phyloP scores from a whole-genome alignment of 1,140 invertebrate species.

The Bombus waltoni region DNA sequence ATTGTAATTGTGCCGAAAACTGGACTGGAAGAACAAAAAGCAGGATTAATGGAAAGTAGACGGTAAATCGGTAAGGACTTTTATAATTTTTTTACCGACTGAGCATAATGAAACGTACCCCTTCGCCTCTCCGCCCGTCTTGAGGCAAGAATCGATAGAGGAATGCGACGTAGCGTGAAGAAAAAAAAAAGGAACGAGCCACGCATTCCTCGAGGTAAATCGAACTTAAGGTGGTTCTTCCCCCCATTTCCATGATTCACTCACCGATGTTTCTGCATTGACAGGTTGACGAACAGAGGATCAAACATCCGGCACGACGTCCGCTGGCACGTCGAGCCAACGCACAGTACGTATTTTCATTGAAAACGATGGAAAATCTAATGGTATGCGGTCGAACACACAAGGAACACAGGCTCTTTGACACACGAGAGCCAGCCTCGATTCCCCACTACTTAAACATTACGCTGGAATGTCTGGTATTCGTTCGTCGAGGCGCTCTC shows the following conservation, averaged over 20 bases:
- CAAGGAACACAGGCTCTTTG: slow-evolving; percentile 75
- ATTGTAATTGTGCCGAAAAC: background rate
- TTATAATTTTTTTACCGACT: slow-evolving; percentile 8
- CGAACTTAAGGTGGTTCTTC: slow-evolving; percentile 42
- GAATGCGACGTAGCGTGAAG: slow-evolving; percentile 79
- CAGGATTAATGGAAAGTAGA: background rate
- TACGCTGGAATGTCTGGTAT: slow-evolving; percentile 80
- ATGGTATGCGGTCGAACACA: slow-evolving; percentile 78
- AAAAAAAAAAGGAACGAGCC: slow-evolving; percentile 48
- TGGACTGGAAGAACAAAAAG: background rate
- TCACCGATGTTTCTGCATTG: slow-evolving; percentile 46
- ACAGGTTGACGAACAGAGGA: slow-evolving; percentile 41
- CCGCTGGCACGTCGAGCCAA: slow-evolving; percentile 37
- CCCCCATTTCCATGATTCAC: slow-evolving; percentile 26
- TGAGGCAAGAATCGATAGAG: slow-evolving; percentile 79
- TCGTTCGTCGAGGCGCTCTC: slow-evolving; percentile 64
- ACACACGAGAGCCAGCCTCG: slow-evolving; percentile 76
- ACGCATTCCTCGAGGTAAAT: slow-evolving; percentile 66
- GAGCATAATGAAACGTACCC: background rate
- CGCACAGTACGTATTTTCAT: slow-evolving; percentile 71
- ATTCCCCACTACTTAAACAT: slow-evolving; percentile 63
- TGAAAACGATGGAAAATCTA: slow-evolving; percentile 76
- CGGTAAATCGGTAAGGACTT: background rate
- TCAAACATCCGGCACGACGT: slow-evolving; percentile 33
- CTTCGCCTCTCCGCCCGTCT: background rate